Conservation (phyloP, 2,888 invertebrate species). For the Nephrotoma flavescens region DNA sequence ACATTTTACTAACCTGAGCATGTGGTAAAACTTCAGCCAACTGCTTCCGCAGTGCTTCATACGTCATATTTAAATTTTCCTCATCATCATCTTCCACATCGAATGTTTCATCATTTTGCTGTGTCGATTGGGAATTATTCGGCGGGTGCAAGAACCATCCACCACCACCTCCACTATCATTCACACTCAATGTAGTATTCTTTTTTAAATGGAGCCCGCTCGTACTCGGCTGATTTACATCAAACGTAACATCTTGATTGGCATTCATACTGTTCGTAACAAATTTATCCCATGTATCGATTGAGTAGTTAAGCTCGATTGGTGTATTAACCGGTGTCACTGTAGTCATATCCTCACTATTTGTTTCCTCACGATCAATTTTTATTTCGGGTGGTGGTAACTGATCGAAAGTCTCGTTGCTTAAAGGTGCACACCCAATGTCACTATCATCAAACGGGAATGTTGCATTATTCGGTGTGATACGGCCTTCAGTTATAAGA, state of each 20-base stretch:
- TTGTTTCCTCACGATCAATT: constrained; percentile 14
- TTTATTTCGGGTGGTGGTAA: constrained; percentile 12
- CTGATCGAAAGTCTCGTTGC: constrained; percentile 9
- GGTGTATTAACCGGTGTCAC: constrained; percentile 18
- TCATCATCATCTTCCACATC: constrained; percentile 13
- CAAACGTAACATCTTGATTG: background rate
- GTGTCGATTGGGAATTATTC: background rate
- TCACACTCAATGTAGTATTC: background rate
- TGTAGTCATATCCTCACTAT: constrained; percentile 16
- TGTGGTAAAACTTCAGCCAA: constrained; percentile 16
- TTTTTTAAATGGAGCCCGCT: background rate
- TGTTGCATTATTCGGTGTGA: background rate
- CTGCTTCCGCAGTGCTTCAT: constrained; percentile 15
- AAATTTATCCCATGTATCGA: constrained; percentile 15
- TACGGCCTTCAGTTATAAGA: background rate
- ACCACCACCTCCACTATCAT: background rate
- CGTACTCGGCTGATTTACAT: background rate
- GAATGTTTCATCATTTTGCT: constrained; percentile 8
- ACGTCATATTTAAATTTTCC: constrained; percentile 13
- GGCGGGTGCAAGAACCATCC: constrained; percentile 16
- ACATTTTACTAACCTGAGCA: constrained; percentile 6
- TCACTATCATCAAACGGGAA: background rate
- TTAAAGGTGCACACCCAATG: constrained; percentile 8
- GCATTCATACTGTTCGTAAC: constrained; percentile 8
- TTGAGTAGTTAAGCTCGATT: constrained; percentile 15